Percentiles rank a stretch among this genome's conserved stretches.
phyloP scores from a whole-genome alignment of 2,797 vertebrate genomes.

The Thamnophis elegans region DNA sequence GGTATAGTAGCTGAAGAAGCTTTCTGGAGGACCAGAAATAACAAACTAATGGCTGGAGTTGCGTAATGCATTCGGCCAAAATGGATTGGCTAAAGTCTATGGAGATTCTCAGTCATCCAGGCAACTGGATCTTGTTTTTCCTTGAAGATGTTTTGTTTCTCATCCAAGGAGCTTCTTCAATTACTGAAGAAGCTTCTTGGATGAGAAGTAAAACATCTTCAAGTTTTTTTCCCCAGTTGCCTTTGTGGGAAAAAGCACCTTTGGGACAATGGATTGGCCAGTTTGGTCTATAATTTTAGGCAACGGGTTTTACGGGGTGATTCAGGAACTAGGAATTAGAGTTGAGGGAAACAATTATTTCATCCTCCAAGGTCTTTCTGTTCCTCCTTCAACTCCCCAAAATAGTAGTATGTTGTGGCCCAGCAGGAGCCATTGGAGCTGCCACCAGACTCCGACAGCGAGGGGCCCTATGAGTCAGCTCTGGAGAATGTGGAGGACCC shows the following conservation, averaged over 20 bases:
- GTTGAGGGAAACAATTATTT: not conserved
- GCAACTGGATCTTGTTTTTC: not conserved
- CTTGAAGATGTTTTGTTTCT: not conserved
- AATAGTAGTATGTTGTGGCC: not conserved
- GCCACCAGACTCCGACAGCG: too few species aligned
- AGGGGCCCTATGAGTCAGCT: too few species aligned
- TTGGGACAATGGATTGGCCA: not conserved
- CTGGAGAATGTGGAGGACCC: too few species aligned
- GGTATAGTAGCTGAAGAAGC: not conserved
- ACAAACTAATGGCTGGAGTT: not conserved
- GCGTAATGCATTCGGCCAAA: not conserved
- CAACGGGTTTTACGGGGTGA: not conserved
- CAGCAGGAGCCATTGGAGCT: too few species aligned
- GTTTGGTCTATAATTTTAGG: not conserved
- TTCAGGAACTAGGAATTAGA: not conserved
- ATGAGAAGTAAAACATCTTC: not conserved
- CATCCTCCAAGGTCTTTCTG: not conserved
- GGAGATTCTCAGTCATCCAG: not conserved
- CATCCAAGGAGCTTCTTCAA: not conserved
- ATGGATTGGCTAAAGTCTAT: not conserved
- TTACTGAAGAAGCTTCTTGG: not conserved
- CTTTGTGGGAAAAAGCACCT: not conserved
- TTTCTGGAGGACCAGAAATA: not conserved
- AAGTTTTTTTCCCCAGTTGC: too few species aligned
- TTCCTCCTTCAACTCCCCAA: not conserved